Evolutionary conservation across 2,113 vertebrate genomes (phyloP), one percentile per base, ranked within the genome.

Genomic region (Opisthocomus hoazin): DNA sequence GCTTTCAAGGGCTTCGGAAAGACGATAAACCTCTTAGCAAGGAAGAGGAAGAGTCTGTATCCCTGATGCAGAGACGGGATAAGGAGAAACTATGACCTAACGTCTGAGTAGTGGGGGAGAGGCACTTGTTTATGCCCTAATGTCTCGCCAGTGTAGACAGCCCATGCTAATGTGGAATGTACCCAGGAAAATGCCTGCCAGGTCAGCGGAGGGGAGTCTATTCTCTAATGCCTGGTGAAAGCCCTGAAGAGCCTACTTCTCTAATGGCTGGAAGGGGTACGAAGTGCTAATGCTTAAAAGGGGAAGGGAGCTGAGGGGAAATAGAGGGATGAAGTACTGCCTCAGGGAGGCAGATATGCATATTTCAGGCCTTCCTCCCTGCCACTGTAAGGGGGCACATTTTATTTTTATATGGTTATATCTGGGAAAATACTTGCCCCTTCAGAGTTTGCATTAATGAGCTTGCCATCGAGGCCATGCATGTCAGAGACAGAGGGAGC

Each of bases 361-460:
- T 3, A 11, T 8, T 66, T 26, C 54, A 83, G 64, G 41, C 63
- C 45, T 71, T 64, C 26, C 51, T 60, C 36, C 24, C 39, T 75
- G 39, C 16, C 26, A 21, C 46, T 89, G 54, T 20, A 74, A 79
- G 48, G 18, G 39, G 51, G 71, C 56, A 29, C 3, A 9, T 39
- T 43, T 71, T 7, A 66, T 74, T 56, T 82, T 27, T 71, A 34
- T 36, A 45, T 0, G 0, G 22, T 41, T 66, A 5, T 41, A 73
- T 64, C 56, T 80, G 54, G 81, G 76, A 84, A 90, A 91, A 94
- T 26, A 7, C 41, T 57, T 58, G 20, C 30, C 82, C 74, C 41
- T 93, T 69, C 69, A 69, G 64, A 87, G 41, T 26, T 37, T 76
- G 37, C 12, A 11, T 89, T 96, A 95, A 96, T 75, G 68, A 96